Base-by-base conservation (phyloP, 2,888 invertebrate species). In the Acrobasis consociella region DNA sequence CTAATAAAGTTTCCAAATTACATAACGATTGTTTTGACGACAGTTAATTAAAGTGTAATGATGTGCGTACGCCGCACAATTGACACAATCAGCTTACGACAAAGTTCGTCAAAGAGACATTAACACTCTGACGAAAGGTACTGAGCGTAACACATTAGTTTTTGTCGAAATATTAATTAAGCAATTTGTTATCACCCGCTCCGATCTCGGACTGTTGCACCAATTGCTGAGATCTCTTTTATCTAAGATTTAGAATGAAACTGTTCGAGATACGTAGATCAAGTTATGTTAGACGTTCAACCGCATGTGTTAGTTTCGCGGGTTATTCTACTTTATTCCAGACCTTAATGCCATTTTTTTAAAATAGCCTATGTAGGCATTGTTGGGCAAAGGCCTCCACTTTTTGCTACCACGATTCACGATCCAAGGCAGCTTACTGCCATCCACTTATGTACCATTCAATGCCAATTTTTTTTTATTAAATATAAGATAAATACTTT, bases 91-190 rank as follows among this genome's bases (percentile, higher is more conserved):
- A 38, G 49, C 52, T 53, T 53, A 63, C 61, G 58, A 69, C 65
- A 70, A 70, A 64, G 42, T 42, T 52, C 31, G 52, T 52, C 52
- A 52, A 52, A 42, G 5, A 56, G 39, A 42, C 56, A 56, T 56
- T 56, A 55, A 22, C 56, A 13, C 56, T 66, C 64, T 79, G 69
- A 69, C 64, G 72, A 74, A 77, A 78, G 66, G 62, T 63, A 68
- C 65, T 63, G 13, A 72, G 60, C 68, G 71, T 73, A 78, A 74
- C 75, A 78, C 79, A 80, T 80, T 77, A 83, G 70, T 73, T 71
- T 82, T 85, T 86, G 85, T 84, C 78, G 83, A 82, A 84, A 84
- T 85, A 80, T 78, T 80, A 88, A 86, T 88, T 89, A 87, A 81
- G 83, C 75, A 86, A 86, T 81, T 78, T 77, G 67, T 81, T 88